Evolutionary conservation across 2,797 vertebrate species (phyloP).

Genomic region (Leptoclinus maculatus): DNA sequence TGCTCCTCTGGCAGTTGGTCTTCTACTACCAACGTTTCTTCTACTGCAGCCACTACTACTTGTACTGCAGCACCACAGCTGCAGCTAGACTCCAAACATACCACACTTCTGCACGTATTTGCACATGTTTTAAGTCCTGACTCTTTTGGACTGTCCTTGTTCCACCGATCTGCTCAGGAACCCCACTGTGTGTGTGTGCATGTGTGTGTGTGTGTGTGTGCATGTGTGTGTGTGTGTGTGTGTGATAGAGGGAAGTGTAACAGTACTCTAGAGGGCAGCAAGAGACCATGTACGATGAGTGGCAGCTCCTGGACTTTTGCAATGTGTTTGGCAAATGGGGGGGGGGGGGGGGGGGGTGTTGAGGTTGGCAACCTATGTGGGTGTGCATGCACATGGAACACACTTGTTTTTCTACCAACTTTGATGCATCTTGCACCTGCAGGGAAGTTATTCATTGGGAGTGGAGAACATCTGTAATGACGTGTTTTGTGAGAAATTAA

Average conservation of each 20-base stretch:
- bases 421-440: neutral
- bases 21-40: neutral
- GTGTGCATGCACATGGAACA: neutral
- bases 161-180: neutral
- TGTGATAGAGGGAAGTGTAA: constrained; percentile 15
- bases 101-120: constrained; percentile 3
- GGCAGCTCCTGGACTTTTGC: constrained; percentile 8
- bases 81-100: neutral
- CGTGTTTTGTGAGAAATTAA: neutral
- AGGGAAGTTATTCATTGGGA: neutral
- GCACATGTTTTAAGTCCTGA: constrained; percentile 43
- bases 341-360: no score
- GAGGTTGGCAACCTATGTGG: no score
- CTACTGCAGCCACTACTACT: neutral
- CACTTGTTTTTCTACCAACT: neutral
- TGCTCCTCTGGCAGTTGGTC: constrained; percentile 6
- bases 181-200: neutral
- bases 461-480: neutral
- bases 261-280: constrained; percentile 82
- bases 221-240: neutral
- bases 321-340: neutral
- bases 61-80: neutral
- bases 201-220: neutral
- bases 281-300: constrained; percentile 68
- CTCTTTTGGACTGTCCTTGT: constrained; percentile 66